Percentiles rank a stretch among this genome's conserved stretches.
These are phyloP conservation scores for Bujurquina vittata DNA, from an alignment of 2,113 vertebrate genomes.

Conservation along the genomic window DNA sequence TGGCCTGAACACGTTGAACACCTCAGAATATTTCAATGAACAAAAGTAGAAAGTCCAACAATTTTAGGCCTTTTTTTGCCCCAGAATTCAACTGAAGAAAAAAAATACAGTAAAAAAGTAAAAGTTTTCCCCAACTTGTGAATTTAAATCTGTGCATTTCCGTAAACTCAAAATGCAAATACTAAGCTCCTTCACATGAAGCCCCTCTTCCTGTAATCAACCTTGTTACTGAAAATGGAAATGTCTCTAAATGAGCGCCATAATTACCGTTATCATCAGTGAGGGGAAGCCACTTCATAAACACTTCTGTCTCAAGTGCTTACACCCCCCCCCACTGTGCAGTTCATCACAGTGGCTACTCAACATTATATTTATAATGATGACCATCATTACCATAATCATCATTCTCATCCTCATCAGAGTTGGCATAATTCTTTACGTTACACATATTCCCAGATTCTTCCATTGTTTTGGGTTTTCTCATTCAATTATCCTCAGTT, in stretches of 20 bases:
- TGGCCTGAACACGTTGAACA: no score
- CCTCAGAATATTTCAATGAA: no score
- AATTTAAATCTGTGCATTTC: neutral
- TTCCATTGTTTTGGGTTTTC: neutral
- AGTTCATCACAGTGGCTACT: slow-evolving; percentile 21
- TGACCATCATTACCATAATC: slow-evolving; percentile 1
- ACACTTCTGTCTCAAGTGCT: slow-evolving; percentile 64
- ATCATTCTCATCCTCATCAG: neutral
- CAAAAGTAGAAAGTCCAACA: no score
- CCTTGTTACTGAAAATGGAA: slow-evolving; percentile 71
- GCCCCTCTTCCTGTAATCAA: slow-evolving; percentile 54
- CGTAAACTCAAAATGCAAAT: slow-evolving; percentile 4
- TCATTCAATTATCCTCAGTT: neutral
- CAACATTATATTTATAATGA: neutral
- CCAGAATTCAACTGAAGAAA: neutral
- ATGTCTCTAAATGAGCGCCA: slow-evolving; percentile 56
- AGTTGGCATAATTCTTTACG: neutral
- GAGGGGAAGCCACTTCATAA: slow-evolving; percentile 52
- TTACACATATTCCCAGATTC: neutral
- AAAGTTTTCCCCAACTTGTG: neutral
- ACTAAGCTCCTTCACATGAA: slow-evolving; percentile 10
- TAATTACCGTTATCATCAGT: slow-evolving; percentile 75
- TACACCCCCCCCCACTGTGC: slow-evolving; percentile 45
- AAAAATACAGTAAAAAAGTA: neutral
- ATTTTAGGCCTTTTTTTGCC: neutral